Evolutionary conservation across 2,888 invertebrate genomes (phyloP).

Genomic region (Trissolcus brochymenae): DNA sequence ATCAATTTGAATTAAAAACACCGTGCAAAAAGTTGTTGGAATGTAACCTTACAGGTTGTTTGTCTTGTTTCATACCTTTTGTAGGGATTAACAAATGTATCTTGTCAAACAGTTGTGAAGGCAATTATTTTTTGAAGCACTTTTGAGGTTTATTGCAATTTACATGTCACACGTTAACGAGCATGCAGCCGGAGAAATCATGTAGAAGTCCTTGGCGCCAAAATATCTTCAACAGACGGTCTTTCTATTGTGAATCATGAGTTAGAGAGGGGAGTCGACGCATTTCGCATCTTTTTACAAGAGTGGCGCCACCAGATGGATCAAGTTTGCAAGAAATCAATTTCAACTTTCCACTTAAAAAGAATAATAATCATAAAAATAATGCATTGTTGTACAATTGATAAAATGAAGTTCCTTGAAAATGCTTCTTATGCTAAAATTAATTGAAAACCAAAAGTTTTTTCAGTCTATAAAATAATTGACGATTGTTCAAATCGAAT

Average conservation of each 20-base stretch:
- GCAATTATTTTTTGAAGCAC: not conserved
- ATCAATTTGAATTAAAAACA: too few species aligned
- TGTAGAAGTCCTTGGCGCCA: slow-evolving; percentile 27
- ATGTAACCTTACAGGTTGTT: not conserved
- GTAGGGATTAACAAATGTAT: not conserved
- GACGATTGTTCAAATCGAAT: too few species aligned
- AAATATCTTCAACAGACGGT: slow-evolving; percentile 15
- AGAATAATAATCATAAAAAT: too few species aligned
- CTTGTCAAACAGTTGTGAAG: not conserved
- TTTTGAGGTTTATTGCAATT: not conserved
- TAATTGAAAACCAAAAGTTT: too few species aligned
- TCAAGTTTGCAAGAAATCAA: too few species aligned
- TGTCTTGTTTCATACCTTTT: not conserved
- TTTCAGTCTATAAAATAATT: too few species aligned
- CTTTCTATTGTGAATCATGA: not conserved
- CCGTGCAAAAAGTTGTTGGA: too few species aligned
- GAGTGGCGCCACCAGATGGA: not conserved
- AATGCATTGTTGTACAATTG: too few species aligned
- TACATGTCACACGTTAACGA: slow-evolving; percentile 12
- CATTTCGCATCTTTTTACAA: not conserved
- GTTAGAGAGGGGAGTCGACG: too few species aligned
- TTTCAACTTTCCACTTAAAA: too few species aligned
- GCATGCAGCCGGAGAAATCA: not conserved
- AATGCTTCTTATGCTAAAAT: too few species aligned
- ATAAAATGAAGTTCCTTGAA: too few species aligned